Percentiles rank a stretch among this genome's conserved stretches.
phyloP scores from a whole-genome alignment of 2,113 vertebrate species.

The Crotophaga sulcirostris region DNA sequence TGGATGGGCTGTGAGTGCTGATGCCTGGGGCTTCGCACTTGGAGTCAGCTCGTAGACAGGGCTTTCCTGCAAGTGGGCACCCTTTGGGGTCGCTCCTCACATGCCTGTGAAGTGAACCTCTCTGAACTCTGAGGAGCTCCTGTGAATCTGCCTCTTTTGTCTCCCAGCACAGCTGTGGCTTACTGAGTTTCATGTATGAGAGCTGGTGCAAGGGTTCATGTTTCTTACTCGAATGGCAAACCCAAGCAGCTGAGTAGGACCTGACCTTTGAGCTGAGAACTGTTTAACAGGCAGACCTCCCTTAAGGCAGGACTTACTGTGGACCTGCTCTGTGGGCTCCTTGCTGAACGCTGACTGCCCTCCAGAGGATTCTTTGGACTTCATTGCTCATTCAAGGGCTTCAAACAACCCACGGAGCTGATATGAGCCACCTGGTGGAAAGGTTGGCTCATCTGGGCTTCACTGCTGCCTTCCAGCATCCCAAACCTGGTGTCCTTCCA shows the following conservation, averaged over 20 bases:
- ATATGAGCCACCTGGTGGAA: background rate
- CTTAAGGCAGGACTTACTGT: background rate
- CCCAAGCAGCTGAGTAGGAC: background rate
- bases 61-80: background rate
- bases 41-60: background rate
- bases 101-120: background rate
- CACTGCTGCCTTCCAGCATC: background rate
- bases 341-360: background rate
- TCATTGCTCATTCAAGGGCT: background rate
- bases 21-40: background rate
- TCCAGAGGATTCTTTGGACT: background rate
- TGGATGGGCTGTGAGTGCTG: background rate
- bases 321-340: background rate
- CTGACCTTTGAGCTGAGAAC: background rate
- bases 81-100: rapidly evolving
- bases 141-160: background rate
- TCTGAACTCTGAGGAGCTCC: background rate
- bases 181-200: background rate
- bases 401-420: background rate
- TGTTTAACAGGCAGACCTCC: background rate
- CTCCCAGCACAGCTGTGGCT: background rate
- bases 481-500: background rate
- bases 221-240: background rate
- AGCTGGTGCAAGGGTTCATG: background rate
- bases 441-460: background rate